Evolutionary conservation across 2,888 invertebrate genomes (phyloP).

Genomic region (Ischnus inquisitorius): DNA sequence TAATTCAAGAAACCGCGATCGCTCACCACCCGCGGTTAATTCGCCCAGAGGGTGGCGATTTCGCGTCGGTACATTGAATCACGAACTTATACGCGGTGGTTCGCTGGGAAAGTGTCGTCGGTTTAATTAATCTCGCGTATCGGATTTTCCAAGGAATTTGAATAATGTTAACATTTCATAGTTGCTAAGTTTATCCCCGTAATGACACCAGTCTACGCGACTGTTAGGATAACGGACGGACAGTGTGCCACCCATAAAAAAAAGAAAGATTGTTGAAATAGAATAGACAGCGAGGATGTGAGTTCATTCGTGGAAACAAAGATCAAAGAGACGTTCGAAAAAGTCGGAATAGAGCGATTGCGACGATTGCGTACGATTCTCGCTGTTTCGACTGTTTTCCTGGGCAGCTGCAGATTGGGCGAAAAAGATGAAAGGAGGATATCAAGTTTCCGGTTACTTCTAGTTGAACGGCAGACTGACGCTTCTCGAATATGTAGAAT

Average conservation of each 20-base stretch:
- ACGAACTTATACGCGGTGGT: not conserved
- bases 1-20: not conserved
- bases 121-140: not conserved
- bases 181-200: not conserved
- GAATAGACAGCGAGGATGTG: not conserved
- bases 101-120: not conserved
- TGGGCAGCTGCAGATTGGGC: not conserved
- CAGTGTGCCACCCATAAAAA: not conserved
- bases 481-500: too few relatives aligned
- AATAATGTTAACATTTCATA: not conserved
- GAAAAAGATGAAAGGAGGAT: not conserved
- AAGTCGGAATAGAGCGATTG: not conserved
- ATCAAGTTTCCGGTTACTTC: too few relatives aligned
- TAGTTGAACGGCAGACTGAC: too few relatives aligned
- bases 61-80: not conserved
- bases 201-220: not conserved
- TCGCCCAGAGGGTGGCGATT: not conserved
- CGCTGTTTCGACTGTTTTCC: not conserved
- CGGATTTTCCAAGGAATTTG: not conserved
- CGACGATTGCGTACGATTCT: not conserved
- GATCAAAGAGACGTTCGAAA: not conserved
- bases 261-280: not conserved
- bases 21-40: not conserved
- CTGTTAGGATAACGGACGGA: not conserved
- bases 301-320: not conserved